Conservation (phyloP, 2,888 invertebrate genomes). For the Prosapia bicincta region DNA sequence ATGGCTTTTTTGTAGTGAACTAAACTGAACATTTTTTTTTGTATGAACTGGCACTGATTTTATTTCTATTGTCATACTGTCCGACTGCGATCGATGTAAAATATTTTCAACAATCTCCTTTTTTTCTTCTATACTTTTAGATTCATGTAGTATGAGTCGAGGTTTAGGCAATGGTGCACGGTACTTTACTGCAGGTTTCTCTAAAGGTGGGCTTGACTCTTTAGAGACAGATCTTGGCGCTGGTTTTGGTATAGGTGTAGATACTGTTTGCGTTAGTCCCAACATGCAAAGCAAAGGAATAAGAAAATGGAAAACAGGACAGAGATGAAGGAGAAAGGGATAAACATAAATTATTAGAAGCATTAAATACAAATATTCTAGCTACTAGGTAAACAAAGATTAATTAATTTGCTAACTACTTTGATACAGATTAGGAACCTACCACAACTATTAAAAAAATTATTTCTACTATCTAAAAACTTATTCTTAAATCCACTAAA, state of each 20-base stretch:
- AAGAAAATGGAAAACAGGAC: background rate
- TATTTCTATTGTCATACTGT: background rate
- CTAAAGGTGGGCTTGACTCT: background rate
- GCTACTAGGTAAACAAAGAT: background rate
- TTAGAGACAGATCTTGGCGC: conserved; percentile 11
- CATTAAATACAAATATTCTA: background rate
- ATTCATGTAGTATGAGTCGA: background rate
- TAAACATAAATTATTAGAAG: background rate
- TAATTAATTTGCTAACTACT: background rate
- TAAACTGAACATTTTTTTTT: background rate
- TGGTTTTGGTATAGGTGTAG: conserved; percentile 24
- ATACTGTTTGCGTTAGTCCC: conserved; percentile 16
- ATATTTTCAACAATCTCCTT: background rate
- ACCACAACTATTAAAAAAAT: too few species aligned
- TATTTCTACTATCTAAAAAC: too few species aligned
- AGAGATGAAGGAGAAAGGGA: background rate
- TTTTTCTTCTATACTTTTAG: background rate
- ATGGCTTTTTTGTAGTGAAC: background rate
- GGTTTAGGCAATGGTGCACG: background rate
- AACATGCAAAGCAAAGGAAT: conserved; percentile 19
- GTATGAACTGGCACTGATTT: background rate
- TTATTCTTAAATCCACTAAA: too few species aligned
- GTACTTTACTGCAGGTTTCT: background rate
- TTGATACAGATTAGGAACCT: background rate
- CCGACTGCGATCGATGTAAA: background rate